Percentiles rank a stretch among this genome's conserved stretches.
These are phyloP conservation scores for Gallinago solitaria DNA, from an alignment of 2,797 vertebrate species.

Conservation along the genomic window DNA sequence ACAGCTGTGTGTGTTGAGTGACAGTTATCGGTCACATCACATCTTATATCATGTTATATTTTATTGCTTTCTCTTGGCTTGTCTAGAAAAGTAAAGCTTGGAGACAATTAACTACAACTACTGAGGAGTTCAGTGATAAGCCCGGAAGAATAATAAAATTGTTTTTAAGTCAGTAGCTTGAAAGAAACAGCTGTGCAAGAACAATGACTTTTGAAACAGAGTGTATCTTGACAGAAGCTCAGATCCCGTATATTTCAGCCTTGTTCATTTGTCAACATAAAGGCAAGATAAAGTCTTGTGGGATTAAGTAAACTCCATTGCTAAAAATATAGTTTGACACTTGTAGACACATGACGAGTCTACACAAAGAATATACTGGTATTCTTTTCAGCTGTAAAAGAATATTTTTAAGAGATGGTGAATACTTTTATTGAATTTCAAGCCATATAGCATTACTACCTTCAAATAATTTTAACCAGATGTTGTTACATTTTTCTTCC, in stretches of 20 bases:
- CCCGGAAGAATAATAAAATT: conserved; percentile 18
- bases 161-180: conserved; percentile 54
- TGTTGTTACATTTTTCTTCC: conserved; percentile 45
- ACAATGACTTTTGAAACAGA: conserved; percentile 55
- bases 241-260: conserved; percentile 62
- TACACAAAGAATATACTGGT: conserved; percentile 78
- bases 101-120: conserved; percentile 35
- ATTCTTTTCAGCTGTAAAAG: conserved; percentile 78
- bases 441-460: conserved; percentile 53
- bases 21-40: neutral
- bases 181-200: conserved; percentile 61
- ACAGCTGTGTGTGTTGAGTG: neutral
- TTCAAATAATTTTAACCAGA: conserved; percentile 58
- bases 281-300: conserved; percentile 73
- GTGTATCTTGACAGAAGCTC: conserved; percentile 69
- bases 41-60: neutral
- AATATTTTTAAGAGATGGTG: conserved; percentile 51
- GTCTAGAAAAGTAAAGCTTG: conserved; percentile 12
- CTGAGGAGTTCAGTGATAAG: conserved; percentile 37
- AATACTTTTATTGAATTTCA: conserved; percentile 69
- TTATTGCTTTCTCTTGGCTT: conserved; percentile 27
- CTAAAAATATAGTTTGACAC: conserved; percentile 82
- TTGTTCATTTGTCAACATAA: conserved; percentile 86
- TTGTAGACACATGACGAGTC: conserved; percentile 78
- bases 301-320: conserved; percentile 78